These are phyloP conservation scores for Sitta europaea DNA, from an alignment of 2,113 vertebrate genomes.

Conservation along the genomic window DNA sequence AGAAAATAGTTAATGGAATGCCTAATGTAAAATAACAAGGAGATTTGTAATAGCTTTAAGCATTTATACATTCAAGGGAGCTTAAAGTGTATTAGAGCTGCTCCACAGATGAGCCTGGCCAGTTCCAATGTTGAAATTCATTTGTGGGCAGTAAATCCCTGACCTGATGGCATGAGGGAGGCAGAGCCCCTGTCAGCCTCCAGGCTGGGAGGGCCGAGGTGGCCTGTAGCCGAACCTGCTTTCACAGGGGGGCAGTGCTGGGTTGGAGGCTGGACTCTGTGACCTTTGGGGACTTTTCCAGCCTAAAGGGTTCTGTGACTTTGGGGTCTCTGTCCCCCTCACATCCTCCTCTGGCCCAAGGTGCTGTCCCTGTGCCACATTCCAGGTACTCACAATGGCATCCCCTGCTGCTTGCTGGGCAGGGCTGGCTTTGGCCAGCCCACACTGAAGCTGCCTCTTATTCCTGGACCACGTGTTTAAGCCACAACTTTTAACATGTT, in stretches of 20 bases:
- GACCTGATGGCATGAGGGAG: neutral
- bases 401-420: too few species aligned
- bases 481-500: neutral
- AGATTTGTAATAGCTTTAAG: constrained; percentile 53
- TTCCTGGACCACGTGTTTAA: fast-evolving
- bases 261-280: neutral
- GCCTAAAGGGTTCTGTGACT: neutral
- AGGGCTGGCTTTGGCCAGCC: neutral
- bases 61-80: constrained; percentile 12
- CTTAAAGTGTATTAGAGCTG: constrained; percentile 44
- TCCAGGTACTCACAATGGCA: neutral
- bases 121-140: neutral
- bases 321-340: neutral
- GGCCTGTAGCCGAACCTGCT: neutral
- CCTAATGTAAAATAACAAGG: constrained; percentile 37
- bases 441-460: fast-evolving
- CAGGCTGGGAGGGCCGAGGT: neutral
- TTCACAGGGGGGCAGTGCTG: neutral
- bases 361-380: neutral
- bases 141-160: constrained; percentile 38
- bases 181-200: neutral
- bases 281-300: neutral
- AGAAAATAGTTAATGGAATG: constrained; percentile 53
- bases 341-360: neutral
- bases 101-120: neutral